phyloP scores from a whole-genome alignment of 2,113 vertebrate genomes.

The Corythaeola cristata region DNA sequence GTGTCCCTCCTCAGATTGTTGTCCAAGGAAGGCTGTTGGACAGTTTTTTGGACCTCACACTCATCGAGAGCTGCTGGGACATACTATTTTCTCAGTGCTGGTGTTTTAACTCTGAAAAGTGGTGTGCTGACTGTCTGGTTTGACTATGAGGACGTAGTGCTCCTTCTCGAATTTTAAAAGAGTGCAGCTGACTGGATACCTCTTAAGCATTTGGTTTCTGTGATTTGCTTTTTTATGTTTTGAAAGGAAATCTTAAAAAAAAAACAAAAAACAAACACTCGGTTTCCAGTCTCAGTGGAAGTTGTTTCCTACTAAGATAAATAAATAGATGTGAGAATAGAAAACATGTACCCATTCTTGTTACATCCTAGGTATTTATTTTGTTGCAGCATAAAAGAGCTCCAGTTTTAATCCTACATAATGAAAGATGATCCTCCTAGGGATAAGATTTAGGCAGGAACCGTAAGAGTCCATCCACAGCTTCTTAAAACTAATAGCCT shows the following conservation, averaged over 20 bases:
- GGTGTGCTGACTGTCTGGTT: neutral
- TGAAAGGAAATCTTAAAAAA: neutral
- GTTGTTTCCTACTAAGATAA: neutral
- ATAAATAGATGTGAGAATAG: neutral
- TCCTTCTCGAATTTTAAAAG: neutral
- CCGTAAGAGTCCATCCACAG: neutral
- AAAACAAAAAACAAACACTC: neutral
- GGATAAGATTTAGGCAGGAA: neutral
- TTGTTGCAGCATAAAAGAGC: neutral
- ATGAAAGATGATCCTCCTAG: neutral
- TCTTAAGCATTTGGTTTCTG: neutral
- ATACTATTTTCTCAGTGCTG: neutral
- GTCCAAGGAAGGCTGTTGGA: neutral
- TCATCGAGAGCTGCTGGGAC: neutral
- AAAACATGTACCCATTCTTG: neutral
- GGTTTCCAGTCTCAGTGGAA: neutral
- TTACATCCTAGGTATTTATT: neutral
- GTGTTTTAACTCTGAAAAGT: neutral
- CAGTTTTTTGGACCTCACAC: neutral
- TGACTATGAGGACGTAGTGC: too few species aligned
- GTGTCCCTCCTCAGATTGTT: neutral
- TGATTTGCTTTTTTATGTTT: neutral
- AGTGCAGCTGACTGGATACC: neutral
- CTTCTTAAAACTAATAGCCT: neutral
- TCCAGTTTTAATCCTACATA: neutral